Base-by-base conservation (phyloP, 2,113 vertebrate genomes). In the Ptychochromis oligacanthus region DNA sequence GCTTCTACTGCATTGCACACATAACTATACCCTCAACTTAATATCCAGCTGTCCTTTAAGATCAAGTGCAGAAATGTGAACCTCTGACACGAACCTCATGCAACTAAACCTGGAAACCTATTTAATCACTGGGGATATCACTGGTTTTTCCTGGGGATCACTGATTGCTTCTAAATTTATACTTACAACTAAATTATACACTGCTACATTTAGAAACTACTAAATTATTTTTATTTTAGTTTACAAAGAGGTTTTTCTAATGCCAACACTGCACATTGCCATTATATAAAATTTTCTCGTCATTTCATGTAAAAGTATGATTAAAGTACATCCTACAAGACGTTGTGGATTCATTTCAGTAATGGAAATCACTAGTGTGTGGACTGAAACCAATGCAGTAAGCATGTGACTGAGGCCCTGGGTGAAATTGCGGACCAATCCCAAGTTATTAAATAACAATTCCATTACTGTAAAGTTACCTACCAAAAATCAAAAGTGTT, bases 11-110 rank as follows among this genome's bases (percentile, higher is more conserved):
- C 77, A 70, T 89, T 20, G 4, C 67, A 61, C 1, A 7, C 92
- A 87, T 89, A 88, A 59, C 89, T 89, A 38, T 75, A 57, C 57
- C 49, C 65, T 80, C 79, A 79, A 58, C 80, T 11, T 22, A 80
- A 77, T 64, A 60, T 86, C 36, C 94, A 94, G 93, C 94, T 95
- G 94, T 93, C 81, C 24, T 80, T 28, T 26, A 34, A 38, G 58
- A 85, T 94, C 93, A 88, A 87, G 54, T 22, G 22, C 72, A 70
- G 92, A 82, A 91, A 95, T 61, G 17, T 80, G 86, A 93, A 81
- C 88, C 89, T 65, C 75, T 60, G 88, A 81, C 79, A 61, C 38
- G 59, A 75, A 43, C 55, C 61, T 79, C 36, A 26, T 26, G 34
- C 9, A 3, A 79, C 91, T 80, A 85, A 84, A 87, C 70, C 77